phyloP scores from a whole-genome alignment of 2,888 invertebrate species.

The Melanostoma scalare region DNA sequence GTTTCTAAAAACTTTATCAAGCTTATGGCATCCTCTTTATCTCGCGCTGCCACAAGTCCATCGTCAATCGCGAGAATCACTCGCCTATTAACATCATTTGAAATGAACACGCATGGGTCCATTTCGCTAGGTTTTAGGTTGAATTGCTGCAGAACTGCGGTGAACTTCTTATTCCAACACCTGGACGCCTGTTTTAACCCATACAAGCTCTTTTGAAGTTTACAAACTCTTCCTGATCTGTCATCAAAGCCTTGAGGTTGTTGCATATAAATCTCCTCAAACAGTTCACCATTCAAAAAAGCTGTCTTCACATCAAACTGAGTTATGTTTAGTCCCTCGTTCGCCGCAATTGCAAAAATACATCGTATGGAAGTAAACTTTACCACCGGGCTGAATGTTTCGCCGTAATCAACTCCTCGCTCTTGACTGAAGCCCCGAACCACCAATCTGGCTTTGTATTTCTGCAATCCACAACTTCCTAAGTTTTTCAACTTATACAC shows the following conservation, averaged over 20 bases:
- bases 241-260: background rate
- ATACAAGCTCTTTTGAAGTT: conserved; percentile 71
- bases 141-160: conserved; percentile 69
- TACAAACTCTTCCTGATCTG: conserved; percentile 64
- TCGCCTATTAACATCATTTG: conserved; percentile 51
- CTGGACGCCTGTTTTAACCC: conserved; percentile 74
- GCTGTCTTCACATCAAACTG: too few relatives aligned
- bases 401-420: conserved; percentile 23
- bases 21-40: too few relatives aligned
- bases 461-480: background rate
- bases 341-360: background rate
- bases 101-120: conserved; percentile 75
- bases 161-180: conserved; percentile 74
- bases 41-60: too few relatives aligned
- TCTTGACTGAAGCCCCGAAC: conserved; percentile 29
- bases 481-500: conserved; percentile 25
- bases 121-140: conserved; percentile 70
- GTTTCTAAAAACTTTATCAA: too few relatives aligned
- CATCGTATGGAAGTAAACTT: too few relatives aligned
- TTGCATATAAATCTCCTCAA: background rate
- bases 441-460: conserved; percentile 30
- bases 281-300: background rate
- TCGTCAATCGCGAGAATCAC: conserved; percentile 74
- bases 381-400: conserved; percentile 44
- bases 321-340: background rate